A percentile compares a stretch with the other conserved stretches of the same genome.
phyloP scores from a whole-genome alignment of 2,797 vertebrate genomes.

The Cossypha polioptera region DNA sequence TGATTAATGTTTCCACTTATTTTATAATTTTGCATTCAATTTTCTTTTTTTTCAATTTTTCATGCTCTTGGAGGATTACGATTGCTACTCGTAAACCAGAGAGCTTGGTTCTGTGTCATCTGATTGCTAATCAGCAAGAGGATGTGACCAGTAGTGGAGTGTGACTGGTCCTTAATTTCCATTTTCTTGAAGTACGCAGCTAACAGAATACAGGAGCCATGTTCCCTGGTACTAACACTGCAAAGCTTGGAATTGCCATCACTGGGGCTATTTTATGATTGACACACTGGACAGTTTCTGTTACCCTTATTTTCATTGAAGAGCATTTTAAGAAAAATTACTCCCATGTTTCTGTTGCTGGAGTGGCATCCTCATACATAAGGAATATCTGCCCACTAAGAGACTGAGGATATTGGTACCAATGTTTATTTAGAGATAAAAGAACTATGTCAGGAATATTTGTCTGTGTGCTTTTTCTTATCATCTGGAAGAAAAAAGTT shows the following conservation, averaged over 20 bases:
- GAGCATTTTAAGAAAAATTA: neutral
- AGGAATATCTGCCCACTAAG: neutral
- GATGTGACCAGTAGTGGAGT: neutral
- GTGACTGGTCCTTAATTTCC: neutral
- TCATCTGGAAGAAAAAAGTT: neutral
- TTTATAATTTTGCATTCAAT: slow-evolving; percentile 39
- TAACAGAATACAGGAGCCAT: slow-evolving; percentile 24
- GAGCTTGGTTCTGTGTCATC: neutral
- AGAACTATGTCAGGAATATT: neutral
- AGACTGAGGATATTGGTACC: neutral
- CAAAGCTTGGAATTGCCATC: slow-evolving; percentile 31
- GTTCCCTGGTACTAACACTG: neutral
- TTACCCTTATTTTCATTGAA: neutral
- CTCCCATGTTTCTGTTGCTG: neutral
- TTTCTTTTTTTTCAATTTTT: neutral
- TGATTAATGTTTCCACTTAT: slow-evolving; percentile 55
- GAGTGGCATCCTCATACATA: neutral
- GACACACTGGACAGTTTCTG: neutral
- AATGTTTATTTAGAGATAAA: neutral
- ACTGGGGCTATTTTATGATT: neutral
- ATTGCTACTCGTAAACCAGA: neutral
- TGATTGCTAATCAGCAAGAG: neutral
- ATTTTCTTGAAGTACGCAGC: neutral
- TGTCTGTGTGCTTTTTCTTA: neutral
- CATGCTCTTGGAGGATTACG: neutral